A percentile compares a stretch with the other conserved stretches of the same genome.
phyloP scores from a whole-genome alignment of 2,797 vertebrate species.

The Hemitrygon akajei region DNA sequence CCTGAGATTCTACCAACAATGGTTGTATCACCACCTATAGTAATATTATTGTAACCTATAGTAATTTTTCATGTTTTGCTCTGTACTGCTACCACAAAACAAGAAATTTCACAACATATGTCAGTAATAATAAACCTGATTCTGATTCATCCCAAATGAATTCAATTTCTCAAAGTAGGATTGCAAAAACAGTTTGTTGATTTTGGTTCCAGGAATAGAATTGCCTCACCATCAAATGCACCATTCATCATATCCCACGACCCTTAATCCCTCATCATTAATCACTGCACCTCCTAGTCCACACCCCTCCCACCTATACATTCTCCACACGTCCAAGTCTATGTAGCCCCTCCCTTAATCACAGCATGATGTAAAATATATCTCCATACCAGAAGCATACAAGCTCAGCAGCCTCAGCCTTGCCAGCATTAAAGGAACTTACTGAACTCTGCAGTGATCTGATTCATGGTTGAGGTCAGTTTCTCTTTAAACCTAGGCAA shows the following conservation, averaged over 20 bases:
- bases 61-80: no score
- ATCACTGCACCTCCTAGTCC: neutral
- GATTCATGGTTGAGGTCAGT: slow-evolving; percentile 54
- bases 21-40: no score
- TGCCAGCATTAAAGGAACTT: slow-evolving; percentile 43
- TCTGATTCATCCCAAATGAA: no score
- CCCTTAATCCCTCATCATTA: neutral
- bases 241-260: neutral
- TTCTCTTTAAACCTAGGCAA: slow-evolving; percentile 57
- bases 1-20: no score
- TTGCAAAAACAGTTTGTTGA: no score
- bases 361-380: no score
- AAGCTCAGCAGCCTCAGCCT: neutral
- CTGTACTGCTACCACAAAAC: no score
- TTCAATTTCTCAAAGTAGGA: no score
- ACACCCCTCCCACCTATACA: neutral
- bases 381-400: no score
- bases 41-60: no score
- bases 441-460: slow-evolving; percentile 62
- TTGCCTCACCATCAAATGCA: neutral
- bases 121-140: no score
- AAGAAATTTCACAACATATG: no score
- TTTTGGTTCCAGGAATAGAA: neutral
- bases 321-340: neutral
- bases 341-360: neutral